Conservation (phyloP, 2,113 vertebrate genomes). For the Hiodon tergisus region DNA sequence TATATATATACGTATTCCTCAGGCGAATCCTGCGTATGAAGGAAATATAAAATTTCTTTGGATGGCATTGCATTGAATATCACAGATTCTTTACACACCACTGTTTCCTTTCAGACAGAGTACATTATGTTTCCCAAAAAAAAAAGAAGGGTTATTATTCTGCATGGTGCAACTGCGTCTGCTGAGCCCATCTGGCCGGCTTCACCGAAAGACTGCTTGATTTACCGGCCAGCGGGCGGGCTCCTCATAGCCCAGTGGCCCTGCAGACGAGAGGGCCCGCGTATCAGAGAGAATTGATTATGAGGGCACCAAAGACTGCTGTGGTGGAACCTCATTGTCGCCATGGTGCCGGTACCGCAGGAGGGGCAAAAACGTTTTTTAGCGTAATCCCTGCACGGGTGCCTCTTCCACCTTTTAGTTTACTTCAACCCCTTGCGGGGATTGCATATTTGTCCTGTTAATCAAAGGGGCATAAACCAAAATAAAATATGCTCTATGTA, state of each 20-base stretch:
- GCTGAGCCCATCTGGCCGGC: constrained; percentile 81
- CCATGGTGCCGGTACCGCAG: constrained; percentile 64
- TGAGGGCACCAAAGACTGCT: constrained; percentile 71
- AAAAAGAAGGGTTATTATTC: constrained; percentile 62
- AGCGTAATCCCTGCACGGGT: constrained; percentile 49
- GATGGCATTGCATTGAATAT: no score
- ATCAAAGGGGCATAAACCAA: constrained; percentile 34
- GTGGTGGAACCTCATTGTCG: constrained; percentile 68
- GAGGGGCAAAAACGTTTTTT: constrained; percentile 61
- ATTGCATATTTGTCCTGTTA: constrained; percentile 26
- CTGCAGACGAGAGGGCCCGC: constrained; percentile 70
- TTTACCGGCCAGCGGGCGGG: constrained; percentile 83
- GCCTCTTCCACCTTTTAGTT: background rate
- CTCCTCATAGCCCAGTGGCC: constrained; percentile 81
- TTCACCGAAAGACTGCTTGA: constrained; percentile 82
- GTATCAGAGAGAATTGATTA: constrained; percentile 84
- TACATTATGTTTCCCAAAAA: constrained; percentile 57
- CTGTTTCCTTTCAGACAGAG: constrained; percentile 70
- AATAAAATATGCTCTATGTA: background rate
- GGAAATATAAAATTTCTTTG: no score
- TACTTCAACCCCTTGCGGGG: no score
- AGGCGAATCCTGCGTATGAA: no score
- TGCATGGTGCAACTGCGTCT: constrained; percentile 71
- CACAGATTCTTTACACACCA: constrained; percentile 21
- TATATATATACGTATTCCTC: no score